Evolutionary conservation across 2,797 vertebrate species (phyloP).

Genomic region (Pseudochirops corinnae): DNA sequence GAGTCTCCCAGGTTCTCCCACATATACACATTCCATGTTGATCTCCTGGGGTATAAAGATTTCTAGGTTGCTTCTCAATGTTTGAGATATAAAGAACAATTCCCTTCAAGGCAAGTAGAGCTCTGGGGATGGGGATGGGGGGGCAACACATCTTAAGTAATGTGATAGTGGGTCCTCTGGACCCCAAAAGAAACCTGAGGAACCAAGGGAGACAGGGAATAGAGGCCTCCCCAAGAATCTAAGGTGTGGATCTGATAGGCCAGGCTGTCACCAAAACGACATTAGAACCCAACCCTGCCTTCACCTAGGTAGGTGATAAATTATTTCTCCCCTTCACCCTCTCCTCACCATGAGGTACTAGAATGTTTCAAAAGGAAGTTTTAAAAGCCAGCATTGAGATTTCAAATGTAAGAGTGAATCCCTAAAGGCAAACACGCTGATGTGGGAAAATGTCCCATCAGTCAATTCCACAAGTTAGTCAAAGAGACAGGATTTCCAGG

Average conservation of each 20-base stretch:
- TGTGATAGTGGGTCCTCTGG: background rate
- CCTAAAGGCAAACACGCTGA: background rate
- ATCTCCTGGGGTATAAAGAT: background rate
- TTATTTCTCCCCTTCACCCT: background rate
- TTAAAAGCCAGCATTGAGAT: background rate
- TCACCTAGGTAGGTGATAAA: background rate
- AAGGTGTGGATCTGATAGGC: background rate
- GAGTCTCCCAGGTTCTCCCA: background rate
- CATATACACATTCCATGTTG: background rate
- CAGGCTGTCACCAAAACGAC: background rate
- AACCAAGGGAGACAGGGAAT: constrained; percentile 10
- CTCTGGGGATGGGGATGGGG: background rate
- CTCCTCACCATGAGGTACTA: background rate
- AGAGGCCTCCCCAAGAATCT: constrained; percentile 31
- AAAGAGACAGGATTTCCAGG: background rate
- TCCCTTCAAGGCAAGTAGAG: background rate
- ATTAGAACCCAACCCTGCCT: background rate
- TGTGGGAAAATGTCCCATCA: background rate
- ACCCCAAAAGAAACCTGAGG: background rate
- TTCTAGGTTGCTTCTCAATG: background rate
- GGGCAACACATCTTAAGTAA: background rate
- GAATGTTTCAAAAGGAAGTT: background rate
- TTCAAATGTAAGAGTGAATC: background rate
- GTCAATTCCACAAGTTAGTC: background rate
- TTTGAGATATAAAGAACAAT: background rate